Evolutionary conservation across 2,113 vertebrate genomes (phyloP).

Genomic region (human): DNA sequence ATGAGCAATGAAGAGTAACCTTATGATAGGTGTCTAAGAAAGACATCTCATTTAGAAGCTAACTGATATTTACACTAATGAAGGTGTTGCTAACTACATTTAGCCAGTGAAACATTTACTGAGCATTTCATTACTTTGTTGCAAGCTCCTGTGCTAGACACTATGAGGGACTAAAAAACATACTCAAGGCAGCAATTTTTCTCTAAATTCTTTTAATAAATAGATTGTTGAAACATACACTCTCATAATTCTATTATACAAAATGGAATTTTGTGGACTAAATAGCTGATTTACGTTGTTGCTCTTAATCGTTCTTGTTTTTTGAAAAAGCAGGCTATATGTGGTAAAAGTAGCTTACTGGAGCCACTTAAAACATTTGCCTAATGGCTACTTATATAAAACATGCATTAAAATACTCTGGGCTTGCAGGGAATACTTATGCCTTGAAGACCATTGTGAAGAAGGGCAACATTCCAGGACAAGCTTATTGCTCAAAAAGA

Average conservation of each 20-base stretch:
- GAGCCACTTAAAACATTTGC: conserved; percentile 72
- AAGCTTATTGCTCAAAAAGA: background rate
- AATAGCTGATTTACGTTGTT: conserved; percentile 59
- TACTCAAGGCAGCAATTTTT: background rate
- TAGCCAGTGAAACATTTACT: background rate
- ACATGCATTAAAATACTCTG: conserved; percentile 83
- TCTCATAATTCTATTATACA: background rate
- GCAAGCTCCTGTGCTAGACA: background rate
- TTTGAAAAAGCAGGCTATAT: conserved; percentile 81
- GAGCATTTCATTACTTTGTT: background rate
- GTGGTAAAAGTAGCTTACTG: conserved; percentile 73
- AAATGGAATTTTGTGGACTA: background rate
- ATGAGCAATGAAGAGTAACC: background rate
- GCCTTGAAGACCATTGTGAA: conserved; percentile 85
- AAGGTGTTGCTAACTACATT: background rate
- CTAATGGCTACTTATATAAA: conserved; percentile 83
- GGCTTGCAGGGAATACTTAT: conserved; percentile 79
- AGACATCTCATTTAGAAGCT: background rate
- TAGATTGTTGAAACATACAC: background rate
- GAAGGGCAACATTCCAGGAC: conserved; percentile 65
- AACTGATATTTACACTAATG: background rate
- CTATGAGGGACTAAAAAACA: background rate
- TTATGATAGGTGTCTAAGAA: background rate
- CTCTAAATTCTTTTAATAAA: background rate
- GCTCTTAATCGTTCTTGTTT: conserved; percentile 72